Percentiles rank a stretch among this genome's conserved stretches.
phyloP scores from a whole-genome alignment of 2,797 vertebrate species.

The Buceros bicornis region DNA sequence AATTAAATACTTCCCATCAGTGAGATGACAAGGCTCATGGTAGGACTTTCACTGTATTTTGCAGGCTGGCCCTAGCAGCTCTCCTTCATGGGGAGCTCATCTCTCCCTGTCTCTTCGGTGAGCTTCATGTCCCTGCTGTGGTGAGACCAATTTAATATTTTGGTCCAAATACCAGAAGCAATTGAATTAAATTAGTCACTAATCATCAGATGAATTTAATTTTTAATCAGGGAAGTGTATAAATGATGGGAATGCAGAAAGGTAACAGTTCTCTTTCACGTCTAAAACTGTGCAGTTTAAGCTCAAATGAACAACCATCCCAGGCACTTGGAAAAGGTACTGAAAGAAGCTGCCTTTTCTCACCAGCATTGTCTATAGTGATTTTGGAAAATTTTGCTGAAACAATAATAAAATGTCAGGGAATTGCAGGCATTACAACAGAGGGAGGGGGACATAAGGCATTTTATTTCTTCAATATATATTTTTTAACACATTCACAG shows the following conservation, averaged over 20 bases:
- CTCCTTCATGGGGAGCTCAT: neutral
- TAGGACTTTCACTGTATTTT: neutral
- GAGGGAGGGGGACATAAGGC: neutral
- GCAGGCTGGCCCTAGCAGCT: neutral
- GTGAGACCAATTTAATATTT: neutral
- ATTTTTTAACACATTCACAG: neutral
- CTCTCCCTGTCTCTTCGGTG: neutral
- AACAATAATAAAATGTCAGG: neutral
- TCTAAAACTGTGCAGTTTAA: neutral
- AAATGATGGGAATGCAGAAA: neutral
- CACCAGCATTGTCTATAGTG: neutral
- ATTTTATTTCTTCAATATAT: constrained; percentile 8
- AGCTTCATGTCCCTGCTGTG: neutral
- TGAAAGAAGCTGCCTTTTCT: neutral
- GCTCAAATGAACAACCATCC: neutral
- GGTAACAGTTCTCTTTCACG: neutral
- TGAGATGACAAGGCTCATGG: neutral
- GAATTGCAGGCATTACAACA: neutral
- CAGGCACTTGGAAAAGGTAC: neutral
- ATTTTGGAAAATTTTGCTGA: neutral
- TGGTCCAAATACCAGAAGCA: neutral
- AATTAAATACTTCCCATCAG: neutral
- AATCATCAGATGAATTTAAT: neutral
- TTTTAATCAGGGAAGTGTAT: neutral
- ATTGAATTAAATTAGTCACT: neutral